Conservation (phyloP, 1,140 invertebrate genomes). For the Lamellibrachia luymesi region DNA sequence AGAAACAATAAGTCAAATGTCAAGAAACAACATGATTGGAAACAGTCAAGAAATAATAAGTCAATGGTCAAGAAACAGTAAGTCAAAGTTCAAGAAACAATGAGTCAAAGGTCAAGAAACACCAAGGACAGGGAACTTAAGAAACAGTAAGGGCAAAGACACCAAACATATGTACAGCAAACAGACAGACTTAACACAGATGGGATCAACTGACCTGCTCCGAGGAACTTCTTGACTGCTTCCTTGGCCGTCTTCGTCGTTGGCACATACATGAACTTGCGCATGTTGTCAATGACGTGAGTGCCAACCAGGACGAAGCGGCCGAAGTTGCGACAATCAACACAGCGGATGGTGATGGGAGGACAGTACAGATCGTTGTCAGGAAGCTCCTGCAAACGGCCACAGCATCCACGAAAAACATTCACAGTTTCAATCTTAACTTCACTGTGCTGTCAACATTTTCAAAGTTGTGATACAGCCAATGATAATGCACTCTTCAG, state of each 20-base stretch:
- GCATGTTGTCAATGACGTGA: conserved; percentile 59
- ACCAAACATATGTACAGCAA: not conserved
- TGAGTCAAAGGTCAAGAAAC: not conserved
- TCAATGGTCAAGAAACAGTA: not conserved
- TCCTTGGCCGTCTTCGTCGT: conserved; percentile 52
- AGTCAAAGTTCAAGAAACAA: not conserved
- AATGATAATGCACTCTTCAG: not conserved
- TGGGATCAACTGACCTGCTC: not conserved
- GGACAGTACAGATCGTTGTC: conserved; percentile 85
- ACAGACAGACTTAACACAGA: not conserved
- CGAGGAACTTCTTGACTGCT: conserved; percentile 29
- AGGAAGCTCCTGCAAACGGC: conserved; percentile 64
- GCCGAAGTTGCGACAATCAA: conserved; percentile 87
- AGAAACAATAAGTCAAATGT: too few relatives aligned
- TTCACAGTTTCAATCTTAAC: not conserved
- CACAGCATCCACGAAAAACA: not conserved
- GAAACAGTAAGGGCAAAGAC: not conserved
- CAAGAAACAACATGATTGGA: too few relatives aligned
- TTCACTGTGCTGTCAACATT: not conserved
- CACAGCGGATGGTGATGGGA: conserved; percentile 81
- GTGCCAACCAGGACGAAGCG: conserved; percentile 86
- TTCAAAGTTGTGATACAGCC: not conserved
- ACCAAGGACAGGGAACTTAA: not conserved
- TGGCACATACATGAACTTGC: conserved; percentile 38
- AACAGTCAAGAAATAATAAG: not conserved